Percentiles rank a stretch among this genome's conserved stretches.
Conservation (phyloP, 1,140 invertebrate species). For the Notospermus geniculatus region DNA sequence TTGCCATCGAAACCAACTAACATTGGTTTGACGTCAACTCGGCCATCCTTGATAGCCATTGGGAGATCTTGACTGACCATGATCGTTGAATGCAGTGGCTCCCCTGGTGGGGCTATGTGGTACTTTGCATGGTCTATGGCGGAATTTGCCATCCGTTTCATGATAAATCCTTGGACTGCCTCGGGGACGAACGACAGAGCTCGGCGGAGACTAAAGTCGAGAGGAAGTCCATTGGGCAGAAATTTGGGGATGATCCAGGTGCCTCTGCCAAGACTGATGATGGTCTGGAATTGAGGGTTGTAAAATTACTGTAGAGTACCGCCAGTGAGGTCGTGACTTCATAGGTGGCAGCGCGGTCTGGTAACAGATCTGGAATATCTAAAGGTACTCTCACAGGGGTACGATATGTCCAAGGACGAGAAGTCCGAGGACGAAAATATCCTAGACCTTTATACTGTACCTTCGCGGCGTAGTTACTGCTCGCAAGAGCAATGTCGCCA, state of each 20-base stretch:
- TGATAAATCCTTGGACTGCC: background rate
- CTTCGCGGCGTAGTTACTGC: conserved; percentile 4
- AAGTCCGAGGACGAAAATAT: too few species aligned
- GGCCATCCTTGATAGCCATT: background rate
- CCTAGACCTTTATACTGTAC: background rate
- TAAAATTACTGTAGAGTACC: background rate
- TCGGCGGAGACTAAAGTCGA: background rate
- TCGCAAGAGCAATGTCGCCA: background rate
- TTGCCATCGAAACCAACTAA: background rate
- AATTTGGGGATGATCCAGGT: background rate
- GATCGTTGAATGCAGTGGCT: background rate
- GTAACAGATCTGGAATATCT: too few species aligned
- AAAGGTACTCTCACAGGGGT: too few species aligned
- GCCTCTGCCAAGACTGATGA: background rate
- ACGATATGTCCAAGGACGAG: too few species aligned
- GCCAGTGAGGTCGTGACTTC: background rate
- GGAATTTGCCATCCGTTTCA: background rate
- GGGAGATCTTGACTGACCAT: background rate
- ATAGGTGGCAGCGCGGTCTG: too few species aligned
- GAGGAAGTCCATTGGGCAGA: background rate
- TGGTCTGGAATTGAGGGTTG: too few species aligned
- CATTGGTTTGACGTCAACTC: background rate
- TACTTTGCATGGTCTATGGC: conserved; percentile 5
- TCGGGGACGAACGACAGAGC: background rate
- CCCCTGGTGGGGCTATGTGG: background rate